Evolutionary conservation across 2,797 vertebrate genomes (phyloP).

Genomic region (Macrochelys suwanniensis): DNA sequence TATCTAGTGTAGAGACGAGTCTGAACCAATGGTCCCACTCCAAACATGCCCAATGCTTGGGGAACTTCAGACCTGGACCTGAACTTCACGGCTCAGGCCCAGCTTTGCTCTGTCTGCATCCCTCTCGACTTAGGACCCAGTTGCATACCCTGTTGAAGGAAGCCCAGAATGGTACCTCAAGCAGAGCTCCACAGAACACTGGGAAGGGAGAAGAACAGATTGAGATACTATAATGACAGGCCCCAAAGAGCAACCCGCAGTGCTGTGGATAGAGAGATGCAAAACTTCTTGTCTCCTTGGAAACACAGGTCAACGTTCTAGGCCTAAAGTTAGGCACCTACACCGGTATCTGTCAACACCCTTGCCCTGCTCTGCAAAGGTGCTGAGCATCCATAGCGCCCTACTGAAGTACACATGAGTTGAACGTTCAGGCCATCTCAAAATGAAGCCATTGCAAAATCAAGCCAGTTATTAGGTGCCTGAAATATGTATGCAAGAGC

Average conservation of each 20-base stretch:
- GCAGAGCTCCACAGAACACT: background rate
- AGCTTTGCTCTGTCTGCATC: background rate
- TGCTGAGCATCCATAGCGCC: background rate
- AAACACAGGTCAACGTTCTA: too few species aligned
- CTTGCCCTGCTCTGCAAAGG: too few species aligned
- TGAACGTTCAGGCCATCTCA: background rate
- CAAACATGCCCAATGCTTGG: background rate
- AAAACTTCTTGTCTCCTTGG: too few species aligned
- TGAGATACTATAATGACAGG: background rate
- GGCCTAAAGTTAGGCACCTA: too few species aligned
- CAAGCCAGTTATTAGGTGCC: background rate
- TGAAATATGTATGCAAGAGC: background rate
- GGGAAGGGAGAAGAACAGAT: background rate
- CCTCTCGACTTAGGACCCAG: background rate
- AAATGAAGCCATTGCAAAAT: background rate
- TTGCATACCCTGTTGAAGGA: background rate
- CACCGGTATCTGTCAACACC: background rate
- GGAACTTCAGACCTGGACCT: background rate
- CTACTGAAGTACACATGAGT: background rate
- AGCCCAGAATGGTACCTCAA: background rate
- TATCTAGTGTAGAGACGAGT: background rate
- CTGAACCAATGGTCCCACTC: background rate
- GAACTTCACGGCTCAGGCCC: background rate
- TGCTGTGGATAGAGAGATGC: background rate
- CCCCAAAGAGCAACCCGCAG: slow-evolving; percentile 34